phyloP scores from a whole-genome alignment of 2,797 vertebrate species.

The Gymnodraco acuticeps region DNA sequence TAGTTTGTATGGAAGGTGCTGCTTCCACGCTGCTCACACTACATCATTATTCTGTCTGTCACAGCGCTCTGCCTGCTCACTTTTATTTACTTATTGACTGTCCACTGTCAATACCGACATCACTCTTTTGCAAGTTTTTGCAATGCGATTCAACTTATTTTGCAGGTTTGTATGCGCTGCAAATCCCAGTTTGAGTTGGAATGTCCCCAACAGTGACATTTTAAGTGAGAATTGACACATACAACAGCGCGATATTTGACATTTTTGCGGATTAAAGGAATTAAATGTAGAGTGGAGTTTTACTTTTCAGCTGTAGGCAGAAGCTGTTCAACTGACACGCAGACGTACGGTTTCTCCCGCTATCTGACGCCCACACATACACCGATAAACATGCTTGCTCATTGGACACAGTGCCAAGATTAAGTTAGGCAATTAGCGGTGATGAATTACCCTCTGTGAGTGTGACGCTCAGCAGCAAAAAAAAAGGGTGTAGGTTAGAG shows the following conservation, averaged over 20 bases:
- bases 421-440: conserved; percentile 67
- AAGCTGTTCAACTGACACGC: conserved; percentile 50
- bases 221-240: neutral
- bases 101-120: conserved; percentile 46
- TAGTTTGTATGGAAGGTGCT: conserved; percentile 61
- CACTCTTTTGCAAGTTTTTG: conserved; percentile 19
- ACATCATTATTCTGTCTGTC: conserved; percentile 65
- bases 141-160: conserved; percentile 7
- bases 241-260: conserved; percentile 8
- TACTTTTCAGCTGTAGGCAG: conserved; percentile 35
- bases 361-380: conserved; percentile 52
- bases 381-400: conserved; percentile 54
- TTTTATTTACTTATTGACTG: conserved; percentile 37
- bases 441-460: conserved; percentile 57
- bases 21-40: conserved; percentile 37
- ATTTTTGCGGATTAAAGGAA: conserved; percentile 35
- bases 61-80: conserved; percentile 47
- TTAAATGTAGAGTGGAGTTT: conserved; percentile 38
- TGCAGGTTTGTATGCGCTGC: conserved; percentile 1
- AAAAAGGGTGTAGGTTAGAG: conserved; percentile 33
- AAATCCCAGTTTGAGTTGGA: conserved; percentile 14
- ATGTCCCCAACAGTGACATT: conserved; percentile 17
- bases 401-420: conserved; percentile 62
- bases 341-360: conserved; percentile 28
- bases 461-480: conserved; percentile 36